A percentile compares a stretch with the other conserved stretches of the same genome.
Evolutionary conservation across 2,797 vertebrate genomes (phyloP).

Genomic region (Anas bahamensis): DNA sequence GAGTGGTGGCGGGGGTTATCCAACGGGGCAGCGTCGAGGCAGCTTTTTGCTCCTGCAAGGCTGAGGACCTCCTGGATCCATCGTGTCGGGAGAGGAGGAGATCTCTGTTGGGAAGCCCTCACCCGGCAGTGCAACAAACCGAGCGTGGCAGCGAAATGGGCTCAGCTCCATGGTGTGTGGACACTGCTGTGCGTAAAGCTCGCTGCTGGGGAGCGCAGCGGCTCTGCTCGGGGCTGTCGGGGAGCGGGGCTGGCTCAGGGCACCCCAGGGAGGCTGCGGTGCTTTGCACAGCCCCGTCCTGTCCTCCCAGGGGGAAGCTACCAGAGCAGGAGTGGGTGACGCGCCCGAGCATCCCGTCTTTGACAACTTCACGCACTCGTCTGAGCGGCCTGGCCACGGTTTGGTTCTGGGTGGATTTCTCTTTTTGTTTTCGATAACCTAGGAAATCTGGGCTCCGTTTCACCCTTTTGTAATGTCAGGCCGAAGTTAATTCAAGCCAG

Average conservation of each 20-base stretch:
- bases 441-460: constrained; percentile 34
- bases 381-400: neutral
- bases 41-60: neutral
- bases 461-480: constrained; percentile 48
- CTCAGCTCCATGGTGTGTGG: accelerated
- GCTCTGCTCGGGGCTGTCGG: neutral
- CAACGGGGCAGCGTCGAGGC: neutral
- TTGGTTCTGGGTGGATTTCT: neutral
- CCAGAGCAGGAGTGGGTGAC: neutral
- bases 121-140: accelerated
- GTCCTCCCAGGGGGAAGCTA: neutral
- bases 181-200: neutral
- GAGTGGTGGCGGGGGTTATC: neutral
- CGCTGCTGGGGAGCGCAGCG: accelerated
- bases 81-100: neutral
- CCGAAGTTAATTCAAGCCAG: constrained; percentile 62
- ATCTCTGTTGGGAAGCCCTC: neutral
- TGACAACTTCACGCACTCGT: neutral
- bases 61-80: neutral
- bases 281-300: neutral
- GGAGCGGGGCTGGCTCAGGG: neutral
- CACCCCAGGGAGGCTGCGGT: neutral
- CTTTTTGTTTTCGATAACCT: constrained; percentile 40
- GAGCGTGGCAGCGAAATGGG: accelerated
- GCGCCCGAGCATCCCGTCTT: neutral